Evolutionary conservation across 2,888 invertebrate genomes (phyloP), one percentile per base, ranked within the genome.

Genomic region (Schizotus pectinicornis): DNA sequence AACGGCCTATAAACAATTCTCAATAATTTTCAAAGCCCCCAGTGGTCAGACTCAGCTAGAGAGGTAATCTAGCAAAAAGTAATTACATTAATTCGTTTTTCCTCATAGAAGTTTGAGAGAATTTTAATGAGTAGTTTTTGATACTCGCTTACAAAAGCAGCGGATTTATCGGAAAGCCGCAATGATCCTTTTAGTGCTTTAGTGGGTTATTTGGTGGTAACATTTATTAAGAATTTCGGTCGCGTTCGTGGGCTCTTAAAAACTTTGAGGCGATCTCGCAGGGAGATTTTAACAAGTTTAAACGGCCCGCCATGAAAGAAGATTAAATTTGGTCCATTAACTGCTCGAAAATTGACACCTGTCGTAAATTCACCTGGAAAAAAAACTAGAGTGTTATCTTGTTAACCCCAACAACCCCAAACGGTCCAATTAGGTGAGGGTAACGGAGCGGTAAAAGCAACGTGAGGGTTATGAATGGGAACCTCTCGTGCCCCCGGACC

Each of bases 401-500:
- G 72, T 72, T 73, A 73, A 72, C 70, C 71, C 68, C 67, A 69
- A 69, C 68, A 70, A 63, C 70, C 69, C 70, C 71, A 71, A 71
- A 73, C 68, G 69, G 72, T 65, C 74, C 74, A 74, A 74, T 74
- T 74, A 74, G 72, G 69, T 58, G 66, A 64, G 67, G 71, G 71
- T 71, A 73, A 72, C 71, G 71, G 71, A 71, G 67, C 69, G 69
- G 67, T 68, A 67, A 67, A 66, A 67, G 62, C 64, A 62, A 62
- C 63, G 64, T 62, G 59, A 67, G 65, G 68, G 70, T 68, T 73
- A 72, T 70, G 70, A 72, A 70, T 69, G 69, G 65, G 69, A 65
- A 62, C 64, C 59, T 56, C 63, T 59, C 43, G 38, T 59, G 60
- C 62, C 62, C 61, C 64, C 57, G 67, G 65, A 63, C 71, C 71